Evolutionary conservation across 2,113 vertebrate species (phyloP).

Genomic region (Anguilla rostrata): DNA sequence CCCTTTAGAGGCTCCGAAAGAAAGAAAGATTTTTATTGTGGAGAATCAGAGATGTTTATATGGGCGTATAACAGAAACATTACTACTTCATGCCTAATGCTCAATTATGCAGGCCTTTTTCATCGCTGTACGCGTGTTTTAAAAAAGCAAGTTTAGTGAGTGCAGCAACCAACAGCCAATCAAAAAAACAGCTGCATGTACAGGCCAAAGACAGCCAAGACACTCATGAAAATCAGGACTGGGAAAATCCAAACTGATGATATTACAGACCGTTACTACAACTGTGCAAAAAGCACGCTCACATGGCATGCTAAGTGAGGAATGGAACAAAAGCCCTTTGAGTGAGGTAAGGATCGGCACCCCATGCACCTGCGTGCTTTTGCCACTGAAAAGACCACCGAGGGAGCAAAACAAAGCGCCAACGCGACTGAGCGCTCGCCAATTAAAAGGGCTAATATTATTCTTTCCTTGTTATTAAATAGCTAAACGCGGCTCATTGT

Average conservation of each 20-base stretch:
- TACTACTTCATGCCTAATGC: not conserved
- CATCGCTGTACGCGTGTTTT: not conserved
- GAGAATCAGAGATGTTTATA: not conserved
- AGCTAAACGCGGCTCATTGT: conserved; percentile 7
- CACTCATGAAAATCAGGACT: not conserved
- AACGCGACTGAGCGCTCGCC: not conserved
- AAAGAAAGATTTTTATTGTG: not conserved
- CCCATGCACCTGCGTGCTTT: not conserved
- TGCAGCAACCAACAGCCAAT: not conserved
- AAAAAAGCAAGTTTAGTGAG: not conserved
- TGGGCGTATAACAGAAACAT: not conserved
- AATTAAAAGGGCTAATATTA: conserved; percentile 6
- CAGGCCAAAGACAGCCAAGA: not conserved
- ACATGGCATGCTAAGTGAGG: not conserved
- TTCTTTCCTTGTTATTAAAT: conserved; percentile 20
- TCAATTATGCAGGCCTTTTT: conserved; percentile 5
- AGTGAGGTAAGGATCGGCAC: not conserved
- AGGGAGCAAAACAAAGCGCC: not conserved
- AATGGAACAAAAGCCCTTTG: not conserved
- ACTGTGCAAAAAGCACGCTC: not conserved
- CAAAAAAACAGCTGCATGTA: not conserved
- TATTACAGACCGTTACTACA: not conserved
- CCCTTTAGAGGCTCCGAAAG: not conserved
- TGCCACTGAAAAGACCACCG: not conserved
- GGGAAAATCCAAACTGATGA: not conserved